Evolutionary conservation across 2,113 vertebrate species (phyloP).

Genomic region (Drymodes brunneopygia): DNA sequence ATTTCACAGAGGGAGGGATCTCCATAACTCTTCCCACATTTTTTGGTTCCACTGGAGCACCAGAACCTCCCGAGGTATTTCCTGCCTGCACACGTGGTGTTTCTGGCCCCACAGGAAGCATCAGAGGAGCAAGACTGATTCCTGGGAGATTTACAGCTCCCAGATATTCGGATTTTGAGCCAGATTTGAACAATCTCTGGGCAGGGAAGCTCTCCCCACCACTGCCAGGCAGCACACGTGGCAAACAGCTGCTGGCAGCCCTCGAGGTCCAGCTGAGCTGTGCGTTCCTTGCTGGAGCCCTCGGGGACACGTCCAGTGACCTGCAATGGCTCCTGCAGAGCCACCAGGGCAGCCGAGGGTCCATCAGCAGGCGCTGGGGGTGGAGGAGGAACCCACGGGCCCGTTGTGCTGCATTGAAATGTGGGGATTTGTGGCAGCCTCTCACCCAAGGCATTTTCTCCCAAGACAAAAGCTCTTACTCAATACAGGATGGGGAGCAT

Average conservation of each 20-base stretch:
- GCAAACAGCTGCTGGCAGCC: constrained; percentile 8
- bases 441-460: constrained; percentile 12
- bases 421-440: not conserved
- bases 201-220: not conserved
- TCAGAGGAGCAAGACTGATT: not conserved
- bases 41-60: not conserved
- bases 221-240: not conserved
- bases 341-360: not conserved
- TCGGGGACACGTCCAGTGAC: not conserved
- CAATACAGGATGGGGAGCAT: constrained; percentile 38
- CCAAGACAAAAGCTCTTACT: constrained; percentile 53
- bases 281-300: not conserved
- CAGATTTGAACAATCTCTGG: not conserved
- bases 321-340: not conserved
- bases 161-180: not conserved
- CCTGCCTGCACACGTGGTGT: not conserved
- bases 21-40: not conserved
- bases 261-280: not conserved
- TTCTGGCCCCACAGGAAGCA: not conserved
- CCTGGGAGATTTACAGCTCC: constrained; percentile 7
- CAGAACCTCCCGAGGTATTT: not conserved
- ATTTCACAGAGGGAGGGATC: not conserved
- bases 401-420: not conserved
- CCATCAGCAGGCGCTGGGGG: not conserved
- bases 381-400: not conserved